Conservation (phyloP, 2,888 invertebrate genomes). For the Acanthosepion lycidas region DNA sequence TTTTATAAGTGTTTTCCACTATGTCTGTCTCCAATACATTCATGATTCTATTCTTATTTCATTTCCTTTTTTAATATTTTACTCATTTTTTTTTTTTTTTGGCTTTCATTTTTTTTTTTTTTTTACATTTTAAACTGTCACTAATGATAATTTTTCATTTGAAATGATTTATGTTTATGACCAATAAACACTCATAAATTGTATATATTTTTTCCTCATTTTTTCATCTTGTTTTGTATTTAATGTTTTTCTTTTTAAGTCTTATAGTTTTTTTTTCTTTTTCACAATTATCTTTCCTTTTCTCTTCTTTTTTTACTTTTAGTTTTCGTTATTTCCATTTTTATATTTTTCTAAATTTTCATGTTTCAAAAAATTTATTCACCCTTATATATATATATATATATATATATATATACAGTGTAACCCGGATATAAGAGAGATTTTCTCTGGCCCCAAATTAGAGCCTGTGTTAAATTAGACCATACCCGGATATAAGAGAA, state of each 20-base stretch:
- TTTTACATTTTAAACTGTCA: neutral
- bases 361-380: no score
- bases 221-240: neutral
- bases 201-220: neutral
- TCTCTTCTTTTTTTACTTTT: neutral
- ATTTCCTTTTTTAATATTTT: neutral
- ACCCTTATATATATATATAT: no score
- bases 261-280: neutral
- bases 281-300: neutral
- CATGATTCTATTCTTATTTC: neutral
- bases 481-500: no score
- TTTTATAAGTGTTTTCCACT: neutral
- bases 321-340: neutral
- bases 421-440: no score
- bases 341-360: neutral
- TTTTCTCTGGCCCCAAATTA: no score
- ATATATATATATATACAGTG: no score
- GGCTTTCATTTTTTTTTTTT: neutral
- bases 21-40: neutral
- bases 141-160: conserved; percentile 10
- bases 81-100: neutral
- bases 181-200: conserved; percentile 23
- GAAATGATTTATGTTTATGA: neutral
- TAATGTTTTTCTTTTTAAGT: neutral
- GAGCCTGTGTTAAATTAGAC: no score